These are phyloP conservation scores for Coendou prehensilis DNA, from an alignment of 2,797 vertebrate species.

Conservation along the genomic window DNA sequence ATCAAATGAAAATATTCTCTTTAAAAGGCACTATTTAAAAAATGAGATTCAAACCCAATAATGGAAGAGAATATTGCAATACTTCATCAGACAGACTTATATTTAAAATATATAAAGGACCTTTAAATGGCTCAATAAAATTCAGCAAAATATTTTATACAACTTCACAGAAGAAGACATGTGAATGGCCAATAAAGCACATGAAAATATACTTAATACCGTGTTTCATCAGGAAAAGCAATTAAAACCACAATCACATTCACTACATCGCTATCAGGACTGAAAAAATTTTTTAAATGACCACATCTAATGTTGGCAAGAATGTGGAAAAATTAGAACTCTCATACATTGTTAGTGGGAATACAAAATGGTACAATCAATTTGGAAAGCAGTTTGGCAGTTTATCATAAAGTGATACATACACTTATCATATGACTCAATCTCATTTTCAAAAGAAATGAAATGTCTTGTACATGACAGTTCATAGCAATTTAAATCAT, in stretches of 20 bases:
- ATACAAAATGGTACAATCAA: neutral
- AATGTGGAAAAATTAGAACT: neutral
- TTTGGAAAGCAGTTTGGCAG: constrained; percentile 9
- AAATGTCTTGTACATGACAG: neutral
- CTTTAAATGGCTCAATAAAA: neutral
- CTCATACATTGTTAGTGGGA: neutral
- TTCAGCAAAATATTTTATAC: constrained; percentile 4
- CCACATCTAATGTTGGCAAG: neutral
- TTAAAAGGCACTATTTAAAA: neutral
- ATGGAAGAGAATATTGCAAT: neutral
- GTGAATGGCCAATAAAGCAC: neutral
- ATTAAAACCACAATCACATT: neutral
- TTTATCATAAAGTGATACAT: constrained; percentile 11
- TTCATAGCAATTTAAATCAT: neutral
- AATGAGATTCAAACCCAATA: neutral
- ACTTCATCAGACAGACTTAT: neutral
- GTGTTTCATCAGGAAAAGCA: neutral
- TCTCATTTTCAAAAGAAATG: constrained; percentile 40
- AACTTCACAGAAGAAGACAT: neutral
- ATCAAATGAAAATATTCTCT: constrained; percentile 1
- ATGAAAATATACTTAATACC: neutral
- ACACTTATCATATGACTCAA: neutral
- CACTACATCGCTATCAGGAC: neutral
- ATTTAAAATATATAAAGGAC: neutral
- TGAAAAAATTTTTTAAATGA: neutral